Conservation (phyloP, 2,797 vertebrate species). For the Ambastaia sidthimunki region DNA sequence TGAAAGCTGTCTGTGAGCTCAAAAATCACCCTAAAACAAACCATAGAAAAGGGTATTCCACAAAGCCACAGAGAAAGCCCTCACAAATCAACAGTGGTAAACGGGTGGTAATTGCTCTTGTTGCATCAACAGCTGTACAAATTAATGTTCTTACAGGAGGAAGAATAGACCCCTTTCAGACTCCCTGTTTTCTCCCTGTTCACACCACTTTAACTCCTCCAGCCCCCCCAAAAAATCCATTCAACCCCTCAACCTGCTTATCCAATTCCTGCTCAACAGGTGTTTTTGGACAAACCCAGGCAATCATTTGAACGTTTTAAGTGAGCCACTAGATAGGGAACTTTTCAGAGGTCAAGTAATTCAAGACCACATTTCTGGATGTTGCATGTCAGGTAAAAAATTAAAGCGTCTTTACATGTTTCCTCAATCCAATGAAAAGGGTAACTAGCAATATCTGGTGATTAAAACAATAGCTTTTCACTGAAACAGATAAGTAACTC, state of each 20-base stretch:
- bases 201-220: slow-evolving; percentile 57
- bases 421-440: slow-evolving; percentile 69
- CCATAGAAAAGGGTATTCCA: slow-evolving; percentile 35
- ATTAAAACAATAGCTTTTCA: slow-evolving; percentile 58
- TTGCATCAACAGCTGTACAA: slow-evolving; percentile 72
- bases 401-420: slow-evolving; percentile 65
- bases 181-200: slow-evolving; percentile 42
- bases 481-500: slow-evolving; percentile 62
- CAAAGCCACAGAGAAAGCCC: slow-evolving; percentile 37
- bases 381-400: slow-evolving; percentile 47
- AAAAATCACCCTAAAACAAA: slow-evolving; percentile 57
- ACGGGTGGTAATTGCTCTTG: slow-evolving; percentile 64
- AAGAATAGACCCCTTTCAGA: slow-evolving; percentile 74
- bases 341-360: slow-evolving; percentile 53
- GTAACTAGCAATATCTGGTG: slow-evolving; percentile 79
- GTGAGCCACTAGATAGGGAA: slow-evolving; percentile 28
- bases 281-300: neutral
- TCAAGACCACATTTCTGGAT: slow-evolving; percentile 40
- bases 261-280: slow-evolving; percentile 69
- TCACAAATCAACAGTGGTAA: slow-evolving; percentile 62
- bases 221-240: neutral
- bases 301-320: neutral
- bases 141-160: slow-evolving; percentile 61
- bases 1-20: slow-evolving; percentile 54
- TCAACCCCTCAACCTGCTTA: slow-evolving; percentile 64